Evolutionary conservation across 2,888 invertebrate species (phyloP).

Genomic region (Calliphora vomitoria): DNA sequence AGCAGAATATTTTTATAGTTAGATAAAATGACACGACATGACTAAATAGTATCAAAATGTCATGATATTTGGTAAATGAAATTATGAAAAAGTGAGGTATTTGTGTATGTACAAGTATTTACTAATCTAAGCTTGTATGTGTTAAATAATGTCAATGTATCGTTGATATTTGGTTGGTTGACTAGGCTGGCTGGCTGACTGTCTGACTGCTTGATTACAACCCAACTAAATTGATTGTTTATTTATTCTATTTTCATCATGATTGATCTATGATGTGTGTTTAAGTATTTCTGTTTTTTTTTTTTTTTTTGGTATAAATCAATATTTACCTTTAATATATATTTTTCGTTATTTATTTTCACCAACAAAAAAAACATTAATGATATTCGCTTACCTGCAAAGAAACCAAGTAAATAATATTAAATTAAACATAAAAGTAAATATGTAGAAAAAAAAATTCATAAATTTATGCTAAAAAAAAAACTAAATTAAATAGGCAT

Average conservation of each 20-base stretch:
- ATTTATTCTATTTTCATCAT: constrained; percentile 12
- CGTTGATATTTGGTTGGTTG: not conserved
- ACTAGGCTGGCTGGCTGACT: not conserved
- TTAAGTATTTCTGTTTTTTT: not conserved
- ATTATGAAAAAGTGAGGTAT: not conserved
- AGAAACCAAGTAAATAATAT: constrained; percentile 25
- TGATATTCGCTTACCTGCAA: constrained; percentile 57
- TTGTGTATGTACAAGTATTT: not conserved
- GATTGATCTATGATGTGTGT: constrained; percentile 30
- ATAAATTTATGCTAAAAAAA: not conserved
- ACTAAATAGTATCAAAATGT: constrained; percentile 6
- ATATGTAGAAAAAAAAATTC: not conserved
- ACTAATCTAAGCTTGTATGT: not conserved
- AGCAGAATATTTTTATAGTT: not conserved
- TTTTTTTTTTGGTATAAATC: constrained; percentile 5
- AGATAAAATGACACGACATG: not conserved
- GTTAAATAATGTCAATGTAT: not conserved
- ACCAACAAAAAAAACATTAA: constrained; percentile 3
- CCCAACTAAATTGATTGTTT: constrained; percentile 26
- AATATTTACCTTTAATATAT: constrained; percentile 53
- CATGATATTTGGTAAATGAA: constrained; percentile 26
- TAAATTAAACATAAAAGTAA: constrained; percentile 12
- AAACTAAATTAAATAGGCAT: not conserved
- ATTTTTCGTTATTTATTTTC: constrained; percentile 4
- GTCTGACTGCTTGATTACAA: not conserved